Base-by-base conservation (phyloP, 2,113 vertebrate species). In the Ahaetulla prasina region DNA sequence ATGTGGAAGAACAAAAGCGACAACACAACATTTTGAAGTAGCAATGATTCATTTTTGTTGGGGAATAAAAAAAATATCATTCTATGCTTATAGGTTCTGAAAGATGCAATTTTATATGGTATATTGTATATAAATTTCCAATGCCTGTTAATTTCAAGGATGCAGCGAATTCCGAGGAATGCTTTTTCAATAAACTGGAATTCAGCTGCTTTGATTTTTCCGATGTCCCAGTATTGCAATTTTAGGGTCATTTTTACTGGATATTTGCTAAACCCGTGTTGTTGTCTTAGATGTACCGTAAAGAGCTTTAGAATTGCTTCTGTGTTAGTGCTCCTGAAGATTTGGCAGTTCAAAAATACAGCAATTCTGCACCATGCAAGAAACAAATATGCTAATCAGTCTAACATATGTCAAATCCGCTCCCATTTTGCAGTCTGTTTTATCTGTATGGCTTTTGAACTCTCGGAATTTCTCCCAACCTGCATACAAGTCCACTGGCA, bases 311-410 rank as follows among this genome's bases (percentile, higher is more conserved):
- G 95, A 92, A n/a, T 1, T 25, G 54, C 91, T 96, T 91, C 89
- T 94, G 45, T 96, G 92, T 96, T 90, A 92, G 85, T 93, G 85
- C 92, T 96, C 94, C 94, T 52, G 90, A 92, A 95, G 96, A 96
- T 92, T 91, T 95, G 84, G 85, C 93, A 91, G 94, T 85, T 27
- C 35, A 94, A 86, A 47, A 95, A 54, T 43, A 96, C 10, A 87
- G 80, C 91, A 94, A 89, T 95, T 94, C 94, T 47, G 94, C 90
- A 30, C 91, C 94, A 54, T 92, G 91, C 92, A 95, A 3, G 94
- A 95, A 91, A 74, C 47, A 93, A 96, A 96, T 94, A 90, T 89
- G 52, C 84, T 95, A 95, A 97, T 96, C 92, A 96, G 94, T 55
- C 53, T 92, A 88, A 87, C 93, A 87, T 94, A 94, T 89, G 92